Conservation (phyloP, 2,888 invertebrate genomes). For the Aphodius sticticus region DNA sequence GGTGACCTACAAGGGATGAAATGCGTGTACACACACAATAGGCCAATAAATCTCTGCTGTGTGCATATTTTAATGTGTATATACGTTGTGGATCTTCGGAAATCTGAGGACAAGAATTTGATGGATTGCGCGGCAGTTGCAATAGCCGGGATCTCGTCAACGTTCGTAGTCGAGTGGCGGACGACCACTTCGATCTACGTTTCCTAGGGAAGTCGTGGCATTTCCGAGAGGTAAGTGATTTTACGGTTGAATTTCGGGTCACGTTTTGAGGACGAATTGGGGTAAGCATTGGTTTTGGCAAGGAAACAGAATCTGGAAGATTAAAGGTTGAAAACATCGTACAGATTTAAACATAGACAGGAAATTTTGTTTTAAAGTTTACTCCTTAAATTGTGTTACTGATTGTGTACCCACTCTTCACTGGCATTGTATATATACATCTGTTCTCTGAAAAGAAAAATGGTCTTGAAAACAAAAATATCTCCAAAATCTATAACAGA, state of each 20-base stretch:
- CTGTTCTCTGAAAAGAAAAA: too few species aligned
- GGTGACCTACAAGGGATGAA: slow-evolving; percentile 36
- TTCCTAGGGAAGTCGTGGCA: slow-evolving; percentile 9
- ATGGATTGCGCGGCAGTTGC: slow-evolving; percentile 50
- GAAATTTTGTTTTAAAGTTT: too few species aligned
- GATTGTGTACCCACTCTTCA: too few species aligned
- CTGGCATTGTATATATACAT: too few species aligned
- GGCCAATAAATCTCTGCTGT: slow-evolving; percentile 56
- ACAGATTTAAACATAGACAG: too few species aligned
- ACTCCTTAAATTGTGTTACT: too few species aligned
- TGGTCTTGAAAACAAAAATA: too few species aligned
- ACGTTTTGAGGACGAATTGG: not conserved
- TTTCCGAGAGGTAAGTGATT: slow-evolving; percentile 38
- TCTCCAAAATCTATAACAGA: too few species aligned
- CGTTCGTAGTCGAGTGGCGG: slow-evolving; percentile 26
- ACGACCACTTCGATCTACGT: not conserved
- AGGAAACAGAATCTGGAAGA: not conserved
- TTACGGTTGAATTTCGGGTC: slow-evolving; percentile 31
- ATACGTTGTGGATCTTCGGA: slow-evolving; percentile 51
- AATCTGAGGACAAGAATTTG: slow-evolving; percentile 55
- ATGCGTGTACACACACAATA: slow-evolving; percentile 49
- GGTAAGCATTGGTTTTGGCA: not conserved
- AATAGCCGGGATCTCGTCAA: slow-evolving; percentile 29
- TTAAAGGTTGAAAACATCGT: too few species aligned
- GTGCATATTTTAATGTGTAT: slow-evolving; percentile 54